phyloP scores from a whole-genome alignment of 2,888 invertebrate genomes.

The Drosophila seclusa region DNA sequence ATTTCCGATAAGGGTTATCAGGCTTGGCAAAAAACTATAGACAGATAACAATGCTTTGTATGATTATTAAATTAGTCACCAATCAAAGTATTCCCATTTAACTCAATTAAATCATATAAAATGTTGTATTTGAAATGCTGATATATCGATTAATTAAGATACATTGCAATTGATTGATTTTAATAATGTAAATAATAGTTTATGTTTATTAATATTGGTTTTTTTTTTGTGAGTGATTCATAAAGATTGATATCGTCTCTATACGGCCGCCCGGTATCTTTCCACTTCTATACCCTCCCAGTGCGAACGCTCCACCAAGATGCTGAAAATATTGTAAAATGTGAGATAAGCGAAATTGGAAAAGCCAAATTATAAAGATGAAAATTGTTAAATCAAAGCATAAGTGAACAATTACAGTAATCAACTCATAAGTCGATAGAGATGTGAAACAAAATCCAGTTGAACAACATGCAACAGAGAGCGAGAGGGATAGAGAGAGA shows the following conservation, averaged over 20 bases:
- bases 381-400: conserved; percentile 3
- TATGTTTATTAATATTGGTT: not conserved
- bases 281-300: conserved; percentile 89
- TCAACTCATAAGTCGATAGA: conserved; percentile 23
- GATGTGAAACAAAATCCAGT: conserved; percentile 55
- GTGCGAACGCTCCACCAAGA: conserved; percentile 84
- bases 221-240: not conserved
- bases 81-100: not conserved
- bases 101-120: not conserved
- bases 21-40: not conserved
- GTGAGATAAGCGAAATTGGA: conserved; percentile 39
- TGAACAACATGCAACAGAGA: conserved; percentile 29
- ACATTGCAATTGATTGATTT: not conserved
- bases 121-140: not conserved
- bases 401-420: conserved; percentile 27
- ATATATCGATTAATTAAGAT: not conserved
- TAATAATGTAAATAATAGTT: not conserved
- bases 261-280: conserved; percentile 84
- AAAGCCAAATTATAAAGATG: conserved; percentile 10
- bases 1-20: not conserved
- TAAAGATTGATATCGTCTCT: conserved; percentile 27
- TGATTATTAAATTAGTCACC: not conserved
- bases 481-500: not conserved
- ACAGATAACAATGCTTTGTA: not conserved
- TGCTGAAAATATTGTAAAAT: conserved; percentile 81